These are phyloP conservation scores for Clarias fuscus DNA, from an alignment of 2,797 vertebrate genomes.

Conservation along the genomic window DNA sequence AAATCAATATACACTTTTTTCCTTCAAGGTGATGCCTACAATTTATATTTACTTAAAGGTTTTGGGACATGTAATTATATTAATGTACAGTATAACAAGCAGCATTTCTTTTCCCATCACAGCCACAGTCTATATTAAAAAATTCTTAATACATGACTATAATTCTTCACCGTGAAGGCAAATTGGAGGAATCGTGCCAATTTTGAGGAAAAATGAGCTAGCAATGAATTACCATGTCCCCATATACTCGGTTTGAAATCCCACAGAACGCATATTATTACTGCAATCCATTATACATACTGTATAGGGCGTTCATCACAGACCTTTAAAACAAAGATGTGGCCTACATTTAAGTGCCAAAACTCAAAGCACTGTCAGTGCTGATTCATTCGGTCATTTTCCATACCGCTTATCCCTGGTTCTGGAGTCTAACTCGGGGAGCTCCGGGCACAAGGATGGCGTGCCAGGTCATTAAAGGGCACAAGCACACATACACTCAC, in stretches of 20 bases:
- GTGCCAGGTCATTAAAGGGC: no score
- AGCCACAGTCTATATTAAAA: constrained; percentile 6
- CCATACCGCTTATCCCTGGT: no score
- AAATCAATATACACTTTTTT: neutral
- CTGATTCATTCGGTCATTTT: no score
- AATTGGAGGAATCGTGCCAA: constrained; percentile 24
- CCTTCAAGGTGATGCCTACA: neutral
- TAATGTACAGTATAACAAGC: neutral
- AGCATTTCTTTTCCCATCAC: neutral
- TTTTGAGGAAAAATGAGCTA: constrained; percentile 8
- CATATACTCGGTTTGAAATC: neutral
- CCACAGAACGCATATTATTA: constrained; percentile 22
- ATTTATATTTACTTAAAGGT: neutral
- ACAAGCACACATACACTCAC: no score
- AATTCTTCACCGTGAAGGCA: constrained; percentile 20
- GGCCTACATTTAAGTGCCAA: constrained; percentile 13
- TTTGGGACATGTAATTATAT: constrained; percentile 20
- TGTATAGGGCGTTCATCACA: constrained; percentile 7
- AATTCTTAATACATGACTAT: constrained; percentile 15
- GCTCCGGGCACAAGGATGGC: no score
- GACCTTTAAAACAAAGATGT: constrained; percentile 16
- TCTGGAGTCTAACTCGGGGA: no score
- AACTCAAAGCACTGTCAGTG: neutral
- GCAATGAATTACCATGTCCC: constrained; percentile 19
- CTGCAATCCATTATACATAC: constrained; percentile 22